A percentile compares a stretch with the other conserved stretches of the same genome.
phyloP scores from a whole-genome alignment of 2,888 invertebrate species.

The Galerucella pusilla region DNA sequence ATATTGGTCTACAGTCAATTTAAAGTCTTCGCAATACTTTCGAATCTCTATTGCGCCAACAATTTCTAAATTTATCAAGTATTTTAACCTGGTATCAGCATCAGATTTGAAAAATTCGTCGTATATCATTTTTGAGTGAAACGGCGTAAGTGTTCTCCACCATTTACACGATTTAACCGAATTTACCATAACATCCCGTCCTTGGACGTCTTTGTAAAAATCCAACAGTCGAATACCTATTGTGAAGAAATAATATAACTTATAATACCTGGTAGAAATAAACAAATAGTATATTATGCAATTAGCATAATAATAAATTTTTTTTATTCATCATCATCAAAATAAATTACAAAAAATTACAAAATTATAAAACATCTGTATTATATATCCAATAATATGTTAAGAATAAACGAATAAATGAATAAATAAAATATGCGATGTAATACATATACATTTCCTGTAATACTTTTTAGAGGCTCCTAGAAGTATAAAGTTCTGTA shows the following conservation, averaged over 20 bases:
- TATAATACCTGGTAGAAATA: too few relatives aligned
- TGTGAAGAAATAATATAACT: background rate
- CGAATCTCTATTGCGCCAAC: conserved; percentile 58
- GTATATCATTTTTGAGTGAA: conserved; percentile 45
- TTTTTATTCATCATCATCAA: too few relatives aligned
- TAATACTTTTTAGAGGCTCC: too few relatives aligned
- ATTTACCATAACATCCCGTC: conserved; percentile 41
- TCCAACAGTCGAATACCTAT: conserved; percentile 4
- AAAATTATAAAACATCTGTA: too few relatives aligned
- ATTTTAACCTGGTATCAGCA: conserved; percentile 47
- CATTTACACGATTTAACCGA: conserved; percentile 52
- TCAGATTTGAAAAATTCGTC: conserved; percentile 53
- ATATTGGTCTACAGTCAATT: conserved; percentile 56
- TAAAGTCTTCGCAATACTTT: conserved; percentile 65
- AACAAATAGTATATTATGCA: too few relatives aligned
- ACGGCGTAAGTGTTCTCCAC: conserved; percentile 53
- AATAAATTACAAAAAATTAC: too few relatives aligned
- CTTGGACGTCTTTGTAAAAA: conserved; percentile 25
- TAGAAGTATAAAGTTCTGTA: too few relatives aligned
- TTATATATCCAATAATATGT: too few relatives aligned
- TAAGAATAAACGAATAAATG: too few relatives aligned
- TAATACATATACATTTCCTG: too few relatives aligned
- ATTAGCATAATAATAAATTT: too few relatives aligned
- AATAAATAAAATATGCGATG: too few relatives aligned
- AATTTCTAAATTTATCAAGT: conserved; percentile 47